Evolutionary conservation across 1,140 invertebrate species (phyloP).

Genomic region (Drosophila parabipectinata): DNA sequence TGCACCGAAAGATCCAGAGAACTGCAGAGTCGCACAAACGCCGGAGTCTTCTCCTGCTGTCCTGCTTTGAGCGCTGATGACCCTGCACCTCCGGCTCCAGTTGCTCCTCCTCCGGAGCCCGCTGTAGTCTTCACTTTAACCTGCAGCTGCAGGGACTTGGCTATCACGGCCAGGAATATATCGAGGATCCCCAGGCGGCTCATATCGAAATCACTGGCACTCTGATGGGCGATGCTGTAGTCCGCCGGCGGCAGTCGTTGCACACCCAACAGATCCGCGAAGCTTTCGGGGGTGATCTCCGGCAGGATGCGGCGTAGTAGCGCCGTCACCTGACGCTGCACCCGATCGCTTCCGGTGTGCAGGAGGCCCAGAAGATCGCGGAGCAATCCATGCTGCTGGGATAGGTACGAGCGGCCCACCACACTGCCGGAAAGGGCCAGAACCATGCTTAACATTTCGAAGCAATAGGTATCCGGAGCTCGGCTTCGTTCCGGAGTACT

Average conservation of each 20-base stretch:
- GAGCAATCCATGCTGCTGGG: slow-evolving; percentile 93
- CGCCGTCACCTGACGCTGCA: slow-evolving; percentile 95
- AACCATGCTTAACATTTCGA: slow-evolving; percentile 98
- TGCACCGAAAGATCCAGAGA: slow-evolving; percentile 80
- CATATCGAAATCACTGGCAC: slow-evolving; percentile 87
- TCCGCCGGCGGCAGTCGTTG: slow-evolving; percentile 90
- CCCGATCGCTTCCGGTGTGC: slow-evolving; percentile 96
- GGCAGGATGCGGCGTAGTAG: slow-evolving; percentile 93
- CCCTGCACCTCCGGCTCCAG: neutral
- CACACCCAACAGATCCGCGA: slow-evolving; percentile 89
- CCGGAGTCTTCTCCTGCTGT: slow-evolving; percentile 69
- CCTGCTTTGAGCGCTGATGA: slow-evolving; percentile 31
- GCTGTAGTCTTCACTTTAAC: slow-evolving; percentile 90
- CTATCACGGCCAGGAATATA: slow-evolving; percentile 93
- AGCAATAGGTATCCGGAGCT: slow-evolving; percentile 95
- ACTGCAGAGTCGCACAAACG: slow-evolving; percentile 78
- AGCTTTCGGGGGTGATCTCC: slow-evolving; percentile 89
- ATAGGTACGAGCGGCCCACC: slow-evolving; percentile 94
- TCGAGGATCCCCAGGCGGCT: slow-evolving; percentile 89
- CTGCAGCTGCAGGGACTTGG: slow-evolving; percentile 94
- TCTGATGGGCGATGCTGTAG: slow-evolving; percentile 89
- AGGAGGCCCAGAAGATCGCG: slow-evolving; percentile 93
- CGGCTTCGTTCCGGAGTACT: slow-evolving; percentile 84
- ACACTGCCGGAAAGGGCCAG: slow-evolving; percentile 96
- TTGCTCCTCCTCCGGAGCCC: slow-evolving; percentile 4